Percentiles rank a stretch among this genome's conserved stretches.
Conservation (phyloP, 2,797 vertebrate genomes). For the Percopsis omiscomaycus region DNA sequence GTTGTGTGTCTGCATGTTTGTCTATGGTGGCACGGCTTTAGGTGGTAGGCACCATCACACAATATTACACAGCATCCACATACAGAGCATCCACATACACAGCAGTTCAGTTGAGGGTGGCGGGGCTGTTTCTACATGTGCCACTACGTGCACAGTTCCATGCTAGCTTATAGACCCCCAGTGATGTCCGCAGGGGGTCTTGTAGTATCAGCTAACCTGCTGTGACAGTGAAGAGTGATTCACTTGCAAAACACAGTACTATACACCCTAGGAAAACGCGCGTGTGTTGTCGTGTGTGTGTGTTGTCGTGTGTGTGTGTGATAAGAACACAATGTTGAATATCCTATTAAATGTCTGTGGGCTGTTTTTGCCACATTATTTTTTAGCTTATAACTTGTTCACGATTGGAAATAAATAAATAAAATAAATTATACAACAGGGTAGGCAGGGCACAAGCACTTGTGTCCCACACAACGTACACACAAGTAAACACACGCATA, state of each 20-base stretch:
- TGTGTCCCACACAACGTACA: slow-evolving; percentile 2
- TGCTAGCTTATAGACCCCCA: slow-evolving; percentile 42
- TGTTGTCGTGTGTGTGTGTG: not conserved
- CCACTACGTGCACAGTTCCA: slow-evolving; percentile 10
- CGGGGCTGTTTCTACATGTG: slow-evolving; percentile 30
- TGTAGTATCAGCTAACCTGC: slow-evolving; percentile 71
- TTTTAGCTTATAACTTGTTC: slow-evolving; percentile 55
- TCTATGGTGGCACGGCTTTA: too few species aligned
- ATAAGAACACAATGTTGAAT: slow-evolving; percentile 31
- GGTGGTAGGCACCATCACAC: slow-evolving; percentile 17
- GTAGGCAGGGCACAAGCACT: not conserved
- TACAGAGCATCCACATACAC: too few species aligned
- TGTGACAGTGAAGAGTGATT: slow-evolving; percentile 71
- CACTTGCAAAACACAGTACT: slow-evolving; percentile 57
- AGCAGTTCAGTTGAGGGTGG: slow-evolving; percentile 19
- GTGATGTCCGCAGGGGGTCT: slow-evolving; percentile 49
- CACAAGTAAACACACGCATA: not conserved
- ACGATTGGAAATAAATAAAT: slow-evolving; percentile 55
- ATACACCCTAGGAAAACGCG: slow-evolving; percentile 40
- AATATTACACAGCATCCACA: slow-evolving; percentile 31
- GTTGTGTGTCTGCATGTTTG: not conserved
- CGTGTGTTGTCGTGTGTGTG: not conserved
- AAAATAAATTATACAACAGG: slow-evolving; percentile 39
- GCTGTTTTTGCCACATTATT: slow-evolving; percentile 57
- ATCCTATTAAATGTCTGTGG: slow-evolving; percentile 54